Evolutionary conservation across 2,797 vertebrate genomes (phyloP), one percentile per base, ranked within the genome.

Genomic region (Neostethus bicornis): DNA sequence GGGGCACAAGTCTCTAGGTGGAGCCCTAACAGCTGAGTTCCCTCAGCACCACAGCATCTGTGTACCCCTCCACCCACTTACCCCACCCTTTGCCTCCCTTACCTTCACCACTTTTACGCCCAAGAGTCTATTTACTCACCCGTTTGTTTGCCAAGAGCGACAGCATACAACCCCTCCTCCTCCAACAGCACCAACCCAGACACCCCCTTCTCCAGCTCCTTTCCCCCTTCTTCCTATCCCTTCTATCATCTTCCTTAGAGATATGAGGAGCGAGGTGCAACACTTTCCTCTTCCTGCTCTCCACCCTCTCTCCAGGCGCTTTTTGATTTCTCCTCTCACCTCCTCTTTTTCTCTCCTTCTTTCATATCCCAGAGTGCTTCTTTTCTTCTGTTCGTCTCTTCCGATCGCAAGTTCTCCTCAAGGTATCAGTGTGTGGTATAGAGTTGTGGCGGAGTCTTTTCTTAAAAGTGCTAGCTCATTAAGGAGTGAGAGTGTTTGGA

Each of bases 401-500:
- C 87, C 91, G 85, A 91, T 89, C 83, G 80, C 75, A 66, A 81
- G 77, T 85, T 91, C 91, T 92, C 88, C 88, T 91, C 87, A 84
- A 92, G 91, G 91, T 91, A 91, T 88, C 88, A 84, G 85, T 87
- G 87, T 86, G 86, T 86, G 81, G 87, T 85, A 86, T 62, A 70
- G 84, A 88, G 85, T 87, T 74, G 84, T 85, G 81, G 83, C 70
- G 37, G 77, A 88, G 84, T 85, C 87, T 86, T 84, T 89, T 91
- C 89, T 89, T 92, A 91, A 92, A 92, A 89, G 83, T 90, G 79
- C 87, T 87, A 87, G 88, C 92, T 93, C 90, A 92, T 93, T 93
- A 93, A 91, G 88, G 80, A 86, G 84, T 73, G 78, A 80, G 85
- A 89, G 88, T 92, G 90, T 92, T 92, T 92, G 91, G 90, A 92